Base-by-base conservation (phyloP, 2,797 vertebrate genomes). In the Sciaenops ocellatus region DNA sequence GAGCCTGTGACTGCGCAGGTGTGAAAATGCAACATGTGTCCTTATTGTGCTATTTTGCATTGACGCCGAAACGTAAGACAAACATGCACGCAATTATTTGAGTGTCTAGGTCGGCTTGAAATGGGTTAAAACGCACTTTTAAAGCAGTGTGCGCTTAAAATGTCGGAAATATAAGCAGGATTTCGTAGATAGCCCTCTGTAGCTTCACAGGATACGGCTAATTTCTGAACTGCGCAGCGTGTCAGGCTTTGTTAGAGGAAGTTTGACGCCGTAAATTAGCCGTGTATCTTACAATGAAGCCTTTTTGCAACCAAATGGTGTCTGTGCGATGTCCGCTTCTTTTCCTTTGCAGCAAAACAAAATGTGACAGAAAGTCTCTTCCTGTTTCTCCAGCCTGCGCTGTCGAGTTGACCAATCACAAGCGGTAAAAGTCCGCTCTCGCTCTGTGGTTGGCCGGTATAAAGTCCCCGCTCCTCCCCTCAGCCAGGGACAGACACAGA, bases 1-100 rank as follows among this genome's bases (percentile, higher is more conserved):
- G 88, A 72, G 79, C 59, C 24, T 10, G 81, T 64, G 84, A 73
- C 74, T 71, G 86, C 66, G 85, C 88, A 93, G 84, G 91, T 91
- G 90, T 90, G 78, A 22, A 84, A 84, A 89, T 41, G 87, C 91
- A 92, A 91, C 91, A 93, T 52, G 91, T 90, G 84, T 84, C 62
- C 13, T 63, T 22, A 1, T 41, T 74, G 76, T 76, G 75, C 46
- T 2, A 17, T 77, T 84, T 70, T 0, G 24, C 2, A 22, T 11
- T 3, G 42, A 6, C 34, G 47, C 73, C 63, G 78, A 78, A 67
- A 8, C 3, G 18, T 5, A 34, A 5, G 5, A 38, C 1, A 42
- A 42, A 15, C 20, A 1, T 3, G 2, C 1, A 0, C 1, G 13
- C 24, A 10, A 22, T 20, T 48, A 0, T 54, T 55, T 6, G 0